These are phyloP conservation scores for Andrena trimmerana DNA, from an alignment of 2,888 invertebrate genomes.

Conservation along the genomic window DNA sequence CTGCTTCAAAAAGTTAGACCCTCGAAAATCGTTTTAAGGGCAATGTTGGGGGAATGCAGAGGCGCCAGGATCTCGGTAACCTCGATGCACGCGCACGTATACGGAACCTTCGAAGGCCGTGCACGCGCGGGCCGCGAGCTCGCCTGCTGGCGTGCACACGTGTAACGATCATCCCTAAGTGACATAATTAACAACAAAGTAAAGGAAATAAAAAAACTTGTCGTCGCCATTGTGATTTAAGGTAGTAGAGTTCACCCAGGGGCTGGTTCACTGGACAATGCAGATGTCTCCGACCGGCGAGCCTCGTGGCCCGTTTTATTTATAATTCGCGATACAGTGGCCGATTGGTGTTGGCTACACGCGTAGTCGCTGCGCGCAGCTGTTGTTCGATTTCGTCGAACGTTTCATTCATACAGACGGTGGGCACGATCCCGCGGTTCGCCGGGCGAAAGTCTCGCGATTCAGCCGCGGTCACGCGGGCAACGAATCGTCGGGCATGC, in stretches of 20 bases:
- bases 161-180: conserved; percentile 71
- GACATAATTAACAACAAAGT: conserved; percentile 65
- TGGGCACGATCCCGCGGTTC: background rate
- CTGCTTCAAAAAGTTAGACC: too few relatives aligned
- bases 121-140: conserved; percentile 52
- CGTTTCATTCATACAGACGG: background rate
- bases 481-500: conserved; percentile 44
- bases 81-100: conserved; percentile 59
- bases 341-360: conserved; percentile 4
- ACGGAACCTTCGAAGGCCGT: conserved; percentile 53
- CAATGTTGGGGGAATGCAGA: background rate
- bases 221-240: conserved; percentile 81
- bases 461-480: conserved; percentile 1
- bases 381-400: background rate
- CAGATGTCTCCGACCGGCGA: conserved; percentile 54
- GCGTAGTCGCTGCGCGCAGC: background rate
- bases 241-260: conserved; percentile 67
- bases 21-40: background rate
- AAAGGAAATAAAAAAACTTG: conserved; percentile 71
- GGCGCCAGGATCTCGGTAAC: background rate
- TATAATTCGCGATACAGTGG: conserved; percentile 33
- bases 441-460: background rate
- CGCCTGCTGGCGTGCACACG: conserved; percentile 49
- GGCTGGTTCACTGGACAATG: conserved; percentile 48
- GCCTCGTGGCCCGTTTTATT: conserved; percentile 10